phyloP scores from a whole-genome alignment of 2,113 vertebrate species.

The Elephas maximus region DNA sequence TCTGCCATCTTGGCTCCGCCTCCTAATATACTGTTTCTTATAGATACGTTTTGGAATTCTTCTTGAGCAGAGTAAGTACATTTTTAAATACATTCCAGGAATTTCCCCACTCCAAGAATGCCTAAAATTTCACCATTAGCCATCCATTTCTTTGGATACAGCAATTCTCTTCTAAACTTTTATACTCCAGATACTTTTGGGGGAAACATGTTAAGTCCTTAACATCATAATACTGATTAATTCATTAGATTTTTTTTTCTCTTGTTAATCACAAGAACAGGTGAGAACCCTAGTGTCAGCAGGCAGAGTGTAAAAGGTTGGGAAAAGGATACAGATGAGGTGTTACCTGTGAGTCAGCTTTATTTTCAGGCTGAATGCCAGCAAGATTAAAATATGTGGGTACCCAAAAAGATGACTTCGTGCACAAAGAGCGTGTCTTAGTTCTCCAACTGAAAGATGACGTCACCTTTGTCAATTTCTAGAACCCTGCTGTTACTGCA shows the following conservation, averaged over 20 bases:
- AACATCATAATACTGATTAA: neutral
- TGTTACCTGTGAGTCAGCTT: neutral
- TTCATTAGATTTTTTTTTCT: neutral
- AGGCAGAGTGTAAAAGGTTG: neutral
- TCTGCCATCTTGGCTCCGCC: no score
- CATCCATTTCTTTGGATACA: neutral
- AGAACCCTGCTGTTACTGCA: neutral
- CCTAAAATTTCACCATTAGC: neutral
- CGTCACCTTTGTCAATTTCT: neutral
- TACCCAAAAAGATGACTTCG: neutral
- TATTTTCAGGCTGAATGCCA: slow-evolving; percentile 15
- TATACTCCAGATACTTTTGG: neutral
- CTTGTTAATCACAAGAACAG: neutral
- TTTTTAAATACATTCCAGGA: neutral
- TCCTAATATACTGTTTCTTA: neutral
- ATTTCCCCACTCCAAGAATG: neutral
- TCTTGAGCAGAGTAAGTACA: neutral
- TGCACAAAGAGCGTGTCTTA: neutral
- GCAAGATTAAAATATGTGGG: neutral
- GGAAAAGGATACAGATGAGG: neutral
- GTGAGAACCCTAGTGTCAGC: neutral
- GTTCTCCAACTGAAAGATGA: neutral
- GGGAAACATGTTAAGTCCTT: slow-evolving; percentile 32
- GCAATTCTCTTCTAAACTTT: slow-evolving; percentile 16
- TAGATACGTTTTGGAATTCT: neutral